Evolutionary conservation across 2,888 invertebrate genomes (phyloP).

Genomic region (Apamea sordens): DNA sequence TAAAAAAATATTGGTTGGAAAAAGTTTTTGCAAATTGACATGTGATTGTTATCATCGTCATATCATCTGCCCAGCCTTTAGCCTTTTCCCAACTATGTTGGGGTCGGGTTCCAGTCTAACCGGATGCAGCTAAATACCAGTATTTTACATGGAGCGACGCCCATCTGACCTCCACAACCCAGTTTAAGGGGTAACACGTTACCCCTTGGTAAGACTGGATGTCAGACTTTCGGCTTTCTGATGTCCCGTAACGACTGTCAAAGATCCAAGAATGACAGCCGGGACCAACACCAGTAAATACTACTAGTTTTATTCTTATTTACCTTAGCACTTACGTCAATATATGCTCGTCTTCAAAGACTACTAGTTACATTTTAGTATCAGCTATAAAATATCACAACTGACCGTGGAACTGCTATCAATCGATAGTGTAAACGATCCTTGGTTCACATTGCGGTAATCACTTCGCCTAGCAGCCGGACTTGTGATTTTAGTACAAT

Average conservation of each 20-base stretch:
- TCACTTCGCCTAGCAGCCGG: background rate
- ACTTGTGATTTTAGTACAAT: background rate
- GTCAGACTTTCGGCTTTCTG: too few species aligned
- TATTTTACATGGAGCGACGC: too few species aligned
- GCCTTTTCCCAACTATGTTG: too few species aligned
- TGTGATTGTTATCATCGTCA: background rate
- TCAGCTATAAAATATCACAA: slow-evolving; percentile 10
- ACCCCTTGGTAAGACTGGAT: too few species aligned
- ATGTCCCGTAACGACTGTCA: too few species aligned
- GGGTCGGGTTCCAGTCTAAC: too few species aligned
- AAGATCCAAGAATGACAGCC: too few species aligned
- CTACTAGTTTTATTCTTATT: background rate
- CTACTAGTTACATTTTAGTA: background rate
- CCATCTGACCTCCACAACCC: too few species aligned
- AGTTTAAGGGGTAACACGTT: too few species aligned
- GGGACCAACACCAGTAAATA: background rate
- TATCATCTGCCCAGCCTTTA: too few species aligned
- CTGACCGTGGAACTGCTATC: slow-evolving; percentile 1
- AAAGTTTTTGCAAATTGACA: background rate
- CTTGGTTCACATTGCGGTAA: slow-evolving; percentile 15
- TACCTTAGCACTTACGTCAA: slow-evolving; percentile 15
- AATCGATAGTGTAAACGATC: slow-evolving; percentile 20
- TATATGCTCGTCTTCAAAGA: slow-evolving; percentile 14
- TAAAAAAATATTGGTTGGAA: background rate
- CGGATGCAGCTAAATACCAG: too few species aligned